A percentile compares a stretch with the other conserved stretches of the same genome.
Evolutionary conservation across 2,888 invertebrate genomes (phyloP).

Genomic region (Hypomecis punctinalis): DNA sequence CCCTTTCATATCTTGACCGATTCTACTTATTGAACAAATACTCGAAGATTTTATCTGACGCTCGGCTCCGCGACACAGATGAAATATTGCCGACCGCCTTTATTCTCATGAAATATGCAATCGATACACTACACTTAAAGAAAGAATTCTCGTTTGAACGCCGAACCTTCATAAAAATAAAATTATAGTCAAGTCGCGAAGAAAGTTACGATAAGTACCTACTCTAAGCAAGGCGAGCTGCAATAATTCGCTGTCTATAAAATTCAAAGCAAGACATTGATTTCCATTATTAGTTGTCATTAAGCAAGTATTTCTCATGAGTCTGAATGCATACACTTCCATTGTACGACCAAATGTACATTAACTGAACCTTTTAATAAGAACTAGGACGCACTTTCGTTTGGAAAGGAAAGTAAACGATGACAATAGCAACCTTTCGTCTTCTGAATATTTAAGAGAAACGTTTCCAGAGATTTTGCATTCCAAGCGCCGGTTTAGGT

Average conservation of each 20-base stretch:
- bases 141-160: slow-evolving; percentile 47
- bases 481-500: slow-evolving; percentile 39
- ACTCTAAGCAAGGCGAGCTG: slow-evolving; percentile 3
- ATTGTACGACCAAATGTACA: slow-evolving; percentile 64
- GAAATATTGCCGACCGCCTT: slow-evolving; percentile 64
- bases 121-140: slow-evolving; percentile 51
- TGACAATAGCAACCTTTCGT: slow-evolving; percentile 60
- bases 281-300: slow-evolving; percentile 38
- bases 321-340: slow-evolving; percentile 35
- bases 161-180: slow-evolving; percentile 53
- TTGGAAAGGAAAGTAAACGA: slow-evolving; percentile 73
- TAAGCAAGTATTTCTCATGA: slow-evolving; percentile 35
- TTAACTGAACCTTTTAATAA: slow-evolving; percentile 62
- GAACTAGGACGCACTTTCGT: slow-evolving; percentile 76
- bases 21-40: slow-evolving; percentile 69
- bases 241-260: slow-evolving; percentile 24
- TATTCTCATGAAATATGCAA: slow-evolving; percentile 71
- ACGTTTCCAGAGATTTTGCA: slow-evolving; percentile 47
- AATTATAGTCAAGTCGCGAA: slow-evolving; percentile 48
- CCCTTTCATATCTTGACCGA: slow-evolving; percentile 68
- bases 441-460: slow-evolving; percentile 58
- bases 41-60: slow-evolving; percentile 69
- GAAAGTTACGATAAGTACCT: slow-evolving; percentile 20
- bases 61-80: slow-evolving; percentile 71
- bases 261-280: slow-evolving; percentile 29